Conservation (phyloP, 2,797 vertebrate genomes). For the Cottoperca gobio region DNA sequence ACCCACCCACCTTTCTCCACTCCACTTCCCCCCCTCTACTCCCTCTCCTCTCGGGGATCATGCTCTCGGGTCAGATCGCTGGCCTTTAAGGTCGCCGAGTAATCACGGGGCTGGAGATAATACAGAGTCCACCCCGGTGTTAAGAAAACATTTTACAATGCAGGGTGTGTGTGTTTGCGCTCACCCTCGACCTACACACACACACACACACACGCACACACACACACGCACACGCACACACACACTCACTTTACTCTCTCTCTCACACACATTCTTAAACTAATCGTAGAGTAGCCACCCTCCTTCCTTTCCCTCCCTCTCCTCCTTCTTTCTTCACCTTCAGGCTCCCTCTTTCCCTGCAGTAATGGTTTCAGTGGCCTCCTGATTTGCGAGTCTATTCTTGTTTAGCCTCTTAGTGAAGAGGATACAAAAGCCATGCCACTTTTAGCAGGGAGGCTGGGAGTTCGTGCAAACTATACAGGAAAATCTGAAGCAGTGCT, state of each 20-base stretch:
- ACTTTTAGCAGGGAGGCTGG: conserved; percentile 46
- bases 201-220: conserved; percentile 15
- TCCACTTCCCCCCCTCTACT: background rate
- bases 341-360: conserved; percentile 67
- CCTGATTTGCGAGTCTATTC: conserved; percentile 81
- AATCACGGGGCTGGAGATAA: conserved; percentile 80
- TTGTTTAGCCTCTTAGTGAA: conserved; percentile 80
- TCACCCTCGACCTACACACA: conserved; percentile 19
- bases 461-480: conserved; percentile 13
- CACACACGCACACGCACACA: conserved; percentile 49
- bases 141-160: conserved; percentile 72
- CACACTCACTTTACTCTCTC: conserved; percentile 37
- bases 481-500: conserved; percentile 6
- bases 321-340: conserved; percentile 73
- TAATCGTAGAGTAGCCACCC: conserved; percentile 74
- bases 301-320: conserved; percentile 63
- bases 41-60: conserved; percentile 67
- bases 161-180: conserved; percentile 34
- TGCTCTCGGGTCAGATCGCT: conserved; percentile 77
- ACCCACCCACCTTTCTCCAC: background rate
- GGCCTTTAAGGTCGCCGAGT: conserved; percentile 77
- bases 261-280: conserved; percentile 68
- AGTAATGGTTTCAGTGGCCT: conserved; percentile 71
- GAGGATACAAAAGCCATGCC: conserved; percentile 70
- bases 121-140: conserved; percentile 68